Evolutionary conservation across 2,888 invertebrate species (phyloP).

Genomic region (Eristalinus sepulchralis): DNA sequence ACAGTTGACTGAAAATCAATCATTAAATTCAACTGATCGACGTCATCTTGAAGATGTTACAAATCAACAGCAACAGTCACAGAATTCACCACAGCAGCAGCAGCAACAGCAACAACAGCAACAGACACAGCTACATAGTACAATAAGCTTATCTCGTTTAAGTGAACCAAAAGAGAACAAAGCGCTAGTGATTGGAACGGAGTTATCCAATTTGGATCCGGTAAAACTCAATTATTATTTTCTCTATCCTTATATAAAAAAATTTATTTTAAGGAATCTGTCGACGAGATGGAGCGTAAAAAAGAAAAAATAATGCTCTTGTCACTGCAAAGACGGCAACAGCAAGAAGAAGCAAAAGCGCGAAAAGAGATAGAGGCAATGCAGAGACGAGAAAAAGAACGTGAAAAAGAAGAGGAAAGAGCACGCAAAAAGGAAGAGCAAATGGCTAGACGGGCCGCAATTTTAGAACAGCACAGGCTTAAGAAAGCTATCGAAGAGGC

Average conservation of each 20-base stretch:
- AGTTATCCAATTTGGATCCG: constrained; percentile 85
- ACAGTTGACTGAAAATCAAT: constrained; percentile 74
- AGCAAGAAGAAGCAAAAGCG: constrained; percentile 92
- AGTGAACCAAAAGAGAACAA: constrained; percentile 81
- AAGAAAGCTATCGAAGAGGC: constrained; percentile 97
- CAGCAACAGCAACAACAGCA: constrained; percentile 76
- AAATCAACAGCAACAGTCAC: constrained; percentile 74
- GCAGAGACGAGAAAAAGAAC: constrained; percentile 88
- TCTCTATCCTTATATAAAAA: background rate
- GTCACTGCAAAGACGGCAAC: constrained; percentile 93
- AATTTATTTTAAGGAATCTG: constrained; percentile 84
- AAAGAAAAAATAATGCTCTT: constrained; percentile 95
- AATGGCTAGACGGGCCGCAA: constrained; percentile 91
- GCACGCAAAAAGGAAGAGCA: constrained; percentile 90
- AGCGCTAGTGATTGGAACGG: constrained; percentile 86
- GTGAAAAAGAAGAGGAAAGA: constrained; percentile 88
- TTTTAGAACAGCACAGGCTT: constrained; percentile 95
- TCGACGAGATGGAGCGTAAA: constrained; percentile 95
- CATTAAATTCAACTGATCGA: constrained; percentile 72
- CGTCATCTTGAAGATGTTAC: constrained; percentile 78
- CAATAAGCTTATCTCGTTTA: constrained; percentile 70
- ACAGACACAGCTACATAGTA: constrained; percentile 75
- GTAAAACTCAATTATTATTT: constrained; percentile 77
- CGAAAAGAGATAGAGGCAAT: constrained; percentile 92
- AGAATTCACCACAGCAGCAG: constrained; percentile 57